phyloP scores from a whole-genome alignment of 2,888 invertebrate species.

The Syrphus vitripennis region DNA sequence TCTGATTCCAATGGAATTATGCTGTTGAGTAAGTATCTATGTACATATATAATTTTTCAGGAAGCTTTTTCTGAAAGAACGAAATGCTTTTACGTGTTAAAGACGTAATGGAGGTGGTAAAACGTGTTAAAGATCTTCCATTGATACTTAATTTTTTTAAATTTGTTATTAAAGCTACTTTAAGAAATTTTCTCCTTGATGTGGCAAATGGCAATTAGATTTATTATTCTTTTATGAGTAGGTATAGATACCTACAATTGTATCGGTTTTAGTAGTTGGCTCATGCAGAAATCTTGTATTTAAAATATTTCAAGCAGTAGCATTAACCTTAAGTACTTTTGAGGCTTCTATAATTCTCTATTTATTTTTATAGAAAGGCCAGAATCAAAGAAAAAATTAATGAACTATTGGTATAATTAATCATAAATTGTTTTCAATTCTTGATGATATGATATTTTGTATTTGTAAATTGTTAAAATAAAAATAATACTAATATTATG shows the following conservation, averaged over 20 bases:
- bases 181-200: neutral
- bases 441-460: neutral
- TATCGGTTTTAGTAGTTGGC: neutral
- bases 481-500: too few species aligned
- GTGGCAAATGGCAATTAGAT: neutral
- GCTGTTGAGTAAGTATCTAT: conserved; percentile 42
- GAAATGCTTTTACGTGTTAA: conserved; percentile 32
- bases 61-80: conserved; percentile 53
- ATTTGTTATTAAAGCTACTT: conserved; percentile 1
- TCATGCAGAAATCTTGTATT: neutral
- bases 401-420: neutral
- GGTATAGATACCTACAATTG: too few species aligned
- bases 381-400: neutral
- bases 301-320: neutral
- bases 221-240: neutral
- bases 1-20: conserved; percentile 42
- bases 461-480: too few species aligned
- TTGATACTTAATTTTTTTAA: neutral
- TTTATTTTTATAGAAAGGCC: neutral
- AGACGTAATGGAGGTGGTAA: conserved; percentile 42
- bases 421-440: neutral
- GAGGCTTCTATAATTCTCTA: neutral
- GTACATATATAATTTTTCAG: conserved; percentile 1
- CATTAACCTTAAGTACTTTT: neutral
- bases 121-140: conserved; percentile 45